Percentiles rank a stretch among this genome's conserved stretches.
phyloP scores from a whole-genome alignment of 1,140 invertebrate species.

The Ceratoteleas bidentatus region DNA sequence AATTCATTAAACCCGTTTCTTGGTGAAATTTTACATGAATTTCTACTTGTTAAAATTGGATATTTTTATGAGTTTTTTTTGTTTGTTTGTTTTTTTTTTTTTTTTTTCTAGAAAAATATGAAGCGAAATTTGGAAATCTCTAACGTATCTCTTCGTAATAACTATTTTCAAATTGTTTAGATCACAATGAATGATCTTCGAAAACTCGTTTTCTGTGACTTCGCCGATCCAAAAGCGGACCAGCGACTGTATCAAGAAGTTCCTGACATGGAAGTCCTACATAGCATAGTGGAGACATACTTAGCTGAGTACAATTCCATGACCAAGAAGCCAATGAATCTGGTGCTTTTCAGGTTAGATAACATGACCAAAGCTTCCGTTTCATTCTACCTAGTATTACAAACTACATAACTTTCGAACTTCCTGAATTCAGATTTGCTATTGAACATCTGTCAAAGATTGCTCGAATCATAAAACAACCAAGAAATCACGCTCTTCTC shows the following conservation, averaged over 20 bases:
- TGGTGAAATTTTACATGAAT: no score
- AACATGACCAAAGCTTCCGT: background rate
- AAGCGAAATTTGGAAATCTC: no score
- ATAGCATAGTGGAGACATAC: conserved; percentile 93
- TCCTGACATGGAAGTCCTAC: conserved; percentile 89
- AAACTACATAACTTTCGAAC: background rate
- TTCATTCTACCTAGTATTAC: background rate
- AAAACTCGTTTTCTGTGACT: conserved; percentile 96
- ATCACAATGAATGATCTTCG: conserved; percentile 91
- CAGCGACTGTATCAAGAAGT: conserved; percentile 94
- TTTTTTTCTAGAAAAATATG: no score
- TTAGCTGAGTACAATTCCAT: conserved; percentile 97
- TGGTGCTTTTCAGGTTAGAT: conserved; percentile 93
- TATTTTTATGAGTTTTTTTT: no score
- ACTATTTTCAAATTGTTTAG: conserved; percentile 73
- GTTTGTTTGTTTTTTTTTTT: no score
- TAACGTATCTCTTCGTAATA: background rate
- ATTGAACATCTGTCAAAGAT: conserved; percentile 97
- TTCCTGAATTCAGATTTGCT: conserved; percentile 86
- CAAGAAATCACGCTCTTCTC: conserved; percentile 91
- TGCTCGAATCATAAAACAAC: conserved; percentile 94
- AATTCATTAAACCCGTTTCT: no score
- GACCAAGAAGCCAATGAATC: conserved; percentile 98
- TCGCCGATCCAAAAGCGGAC: conserved; percentile 96
- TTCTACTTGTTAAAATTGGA: no score